These are phyloP conservation scores for Acanthurus leucopareius DNA, from an alignment of 2,797 vertebrate genomes.

Conservation along the genomic window DNA sequence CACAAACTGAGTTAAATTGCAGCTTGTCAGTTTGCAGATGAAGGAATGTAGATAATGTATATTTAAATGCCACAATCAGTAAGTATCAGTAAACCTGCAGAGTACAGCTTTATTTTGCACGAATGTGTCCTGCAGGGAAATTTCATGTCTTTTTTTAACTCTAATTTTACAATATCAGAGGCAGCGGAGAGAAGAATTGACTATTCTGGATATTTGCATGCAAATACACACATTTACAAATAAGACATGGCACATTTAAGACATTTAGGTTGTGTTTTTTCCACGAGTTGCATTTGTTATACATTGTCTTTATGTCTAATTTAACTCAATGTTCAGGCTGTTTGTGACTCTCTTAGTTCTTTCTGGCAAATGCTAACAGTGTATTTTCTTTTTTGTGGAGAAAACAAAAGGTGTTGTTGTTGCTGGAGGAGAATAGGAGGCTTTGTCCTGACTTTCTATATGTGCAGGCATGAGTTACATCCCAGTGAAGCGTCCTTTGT, in stretches of 20 bases:
- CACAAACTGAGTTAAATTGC: constrained; percentile 2
- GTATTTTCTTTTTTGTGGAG: constrained; percentile 64
- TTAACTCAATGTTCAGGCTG: constrained; percentile 9
- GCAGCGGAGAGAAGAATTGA: neutral
- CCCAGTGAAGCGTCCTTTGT: constrained; percentile 74
- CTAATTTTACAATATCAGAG: neutral
- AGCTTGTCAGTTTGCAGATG: neutral
- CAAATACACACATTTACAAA: neutral
- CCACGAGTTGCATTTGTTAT: neutral
- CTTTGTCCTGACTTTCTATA: constrained; percentile 74
- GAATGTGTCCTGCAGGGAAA: neutral
- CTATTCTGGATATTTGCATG: neutral
- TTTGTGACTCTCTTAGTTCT: constrained; percentile 25
- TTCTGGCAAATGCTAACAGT: constrained; percentile 37
- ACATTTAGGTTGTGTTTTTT: neutral
- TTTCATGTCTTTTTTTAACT: neutral
- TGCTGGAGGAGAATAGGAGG: constrained; percentile 60
- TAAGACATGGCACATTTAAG: no score
- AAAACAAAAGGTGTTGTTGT: constrained; percentile 77
- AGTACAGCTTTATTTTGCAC: neutral
- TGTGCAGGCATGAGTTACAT: constrained; percentile 75
- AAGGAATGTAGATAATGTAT: neutral
- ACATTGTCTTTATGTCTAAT: constrained; percentile 10
- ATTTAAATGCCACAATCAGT: neutral
- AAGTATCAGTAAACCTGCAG: neutral